Conservation (phyloP, 2,797 vertebrate genomes). For the Australoheros facetus region DNA sequence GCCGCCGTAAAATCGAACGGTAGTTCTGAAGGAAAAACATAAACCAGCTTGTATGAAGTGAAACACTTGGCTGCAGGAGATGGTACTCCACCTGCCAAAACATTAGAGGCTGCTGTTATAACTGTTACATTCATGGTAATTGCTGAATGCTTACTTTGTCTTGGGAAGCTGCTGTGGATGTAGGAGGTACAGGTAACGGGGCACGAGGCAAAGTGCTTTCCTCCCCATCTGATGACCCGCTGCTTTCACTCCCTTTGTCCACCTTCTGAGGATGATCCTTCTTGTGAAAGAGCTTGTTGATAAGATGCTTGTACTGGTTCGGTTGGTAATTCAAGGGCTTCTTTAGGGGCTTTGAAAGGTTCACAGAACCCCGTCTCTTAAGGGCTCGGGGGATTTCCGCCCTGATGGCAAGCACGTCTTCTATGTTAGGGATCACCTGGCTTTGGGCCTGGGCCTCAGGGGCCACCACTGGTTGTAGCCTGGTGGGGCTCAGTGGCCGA, state of each 20-base stretch:
- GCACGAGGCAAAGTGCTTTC: slow-evolving; percentile 40
- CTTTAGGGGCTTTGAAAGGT: slow-evolving; percentile 69
- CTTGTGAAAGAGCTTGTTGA: slow-evolving; percentile 85
- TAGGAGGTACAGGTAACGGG: not conserved
- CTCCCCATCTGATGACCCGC: slow-evolving; percentile 78
- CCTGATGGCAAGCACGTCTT: slow-evolving; percentile 84
- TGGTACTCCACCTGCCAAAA: not conserved
- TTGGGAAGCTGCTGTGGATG: not conserved
- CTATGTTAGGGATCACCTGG: slow-evolving; percentile 74
- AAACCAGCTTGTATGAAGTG: not conserved
- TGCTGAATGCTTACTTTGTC: slow-evolving; percentile 50
- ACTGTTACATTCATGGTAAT: not conserved
- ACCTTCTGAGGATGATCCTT: slow-evolving; percentile 43
- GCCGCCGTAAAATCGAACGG: slow-evolving; percentile 84
- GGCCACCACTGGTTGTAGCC: slow-evolving; percentile 88
- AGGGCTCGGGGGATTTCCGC: slow-evolving; percentile 90
- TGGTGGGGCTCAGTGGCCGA: slow-evolving; percentile 89
- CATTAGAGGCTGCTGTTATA: not conserved
- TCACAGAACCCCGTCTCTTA: slow-evolving; percentile 86
- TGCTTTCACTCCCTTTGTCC: slow-evolving; percentile 58
- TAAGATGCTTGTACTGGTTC: slow-evolving; percentile 89
- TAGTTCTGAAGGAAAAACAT: slow-evolving; percentile 76
- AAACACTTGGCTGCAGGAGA: not conserved
- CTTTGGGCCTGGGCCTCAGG: slow-evolving; percentile 76
- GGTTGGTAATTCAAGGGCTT: slow-evolving; percentile 75